These are phyloP conservation scores for Hybognathus amarus DNA, from an alignment of 2,797 vertebrate genomes.

Conservation along the genomic window DNA sequence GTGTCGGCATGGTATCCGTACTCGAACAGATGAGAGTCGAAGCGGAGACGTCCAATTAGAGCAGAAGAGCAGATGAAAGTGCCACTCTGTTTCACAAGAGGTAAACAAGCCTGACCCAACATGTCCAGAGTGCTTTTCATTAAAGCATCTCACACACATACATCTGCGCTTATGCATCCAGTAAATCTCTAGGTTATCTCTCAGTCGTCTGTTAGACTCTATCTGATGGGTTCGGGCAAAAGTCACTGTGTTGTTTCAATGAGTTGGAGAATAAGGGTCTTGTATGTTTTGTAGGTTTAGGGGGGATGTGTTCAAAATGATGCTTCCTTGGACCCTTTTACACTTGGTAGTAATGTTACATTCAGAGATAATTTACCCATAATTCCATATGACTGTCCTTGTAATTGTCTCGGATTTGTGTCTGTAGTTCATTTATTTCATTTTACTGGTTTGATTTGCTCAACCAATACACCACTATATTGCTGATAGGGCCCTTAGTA, in stretches of 20 bases:
- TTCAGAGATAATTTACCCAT: neutral
- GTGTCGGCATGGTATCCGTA: slow-evolving; percentile 48
- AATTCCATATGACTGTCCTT: neutral
- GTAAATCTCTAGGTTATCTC: neutral
- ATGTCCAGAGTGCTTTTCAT: slow-evolving; percentile 83
- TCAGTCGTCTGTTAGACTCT: slow-evolving; percentile 29
- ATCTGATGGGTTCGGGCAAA: slow-evolving; percentile 3
- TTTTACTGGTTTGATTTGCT: neutral
- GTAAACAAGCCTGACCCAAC: slow-evolving; percentile 81
- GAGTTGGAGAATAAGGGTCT: slow-evolving; percentile 36
- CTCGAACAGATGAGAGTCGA: slow-evolving; percentile 68
- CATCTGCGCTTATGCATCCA: slow-evolving; percentile 65
- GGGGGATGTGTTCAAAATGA: neutral
- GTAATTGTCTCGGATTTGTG: neutral
- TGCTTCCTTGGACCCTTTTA: neutral
- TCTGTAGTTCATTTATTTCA: neutral
- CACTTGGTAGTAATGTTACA: neutral
- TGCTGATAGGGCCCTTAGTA: neutral
- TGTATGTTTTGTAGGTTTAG: slow-evolving; percentile 22
- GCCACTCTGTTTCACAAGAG: slow-evolving; percentile 80
- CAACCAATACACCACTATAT: neutral
- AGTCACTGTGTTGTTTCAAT: slow-evolving; percentile 49
- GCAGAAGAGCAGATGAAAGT: slow-evolving; percentile 82
- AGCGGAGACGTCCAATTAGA: slow-evolving; percentile 82
- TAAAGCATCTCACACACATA: slow-evolving; percentile 72